A percentile compares a stretch with the other conserved stretches of the same genome.
Evolutionary conservation across 2,888 invertebrate species (phyloP).

Genomic region (Scaptodrosophila latifasciaeformis): DNA sequence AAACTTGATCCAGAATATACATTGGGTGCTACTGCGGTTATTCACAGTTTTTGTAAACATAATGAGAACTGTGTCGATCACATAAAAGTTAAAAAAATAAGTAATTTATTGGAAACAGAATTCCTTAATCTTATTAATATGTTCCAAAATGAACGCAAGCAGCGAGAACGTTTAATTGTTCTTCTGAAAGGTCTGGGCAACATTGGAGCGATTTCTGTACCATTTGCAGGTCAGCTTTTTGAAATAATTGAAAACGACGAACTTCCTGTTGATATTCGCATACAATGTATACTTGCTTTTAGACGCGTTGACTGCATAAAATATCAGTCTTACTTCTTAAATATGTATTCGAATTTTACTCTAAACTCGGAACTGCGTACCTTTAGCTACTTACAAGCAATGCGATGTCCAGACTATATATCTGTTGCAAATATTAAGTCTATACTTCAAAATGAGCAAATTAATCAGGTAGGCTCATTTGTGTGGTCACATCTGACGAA

Average conservation of each 20-base stretch:
- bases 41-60: constrained; percentile 82
- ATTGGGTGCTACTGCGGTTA: constrained; percentile 82
- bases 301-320: constrained; percentile 80
- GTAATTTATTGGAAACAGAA: constrained; percentile 77
- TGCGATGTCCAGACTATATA: constrained; percentile 89
- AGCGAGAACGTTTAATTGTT: constrained; percentile 77
- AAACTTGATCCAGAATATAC: constrained; percentile 79
- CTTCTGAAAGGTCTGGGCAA: constrained; percentile 92
- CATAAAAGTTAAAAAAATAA: constrained; percentile 76
- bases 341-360: constrained; percentile 82
- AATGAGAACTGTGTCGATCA: constrained; percentile 75
- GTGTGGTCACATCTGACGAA: constrained; percentile 96
- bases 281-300: constrained; percentile 89
- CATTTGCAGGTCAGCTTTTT: constrained; percentile 79
- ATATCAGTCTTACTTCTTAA: constrained; percentile 80
- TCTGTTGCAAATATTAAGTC: constrained; percentile 84
- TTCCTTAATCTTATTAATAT: constrained; percentile 68
- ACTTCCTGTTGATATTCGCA: constrained; percentile 81
- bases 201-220: constrained; percentile 83
- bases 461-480: constrained; percentile 95
- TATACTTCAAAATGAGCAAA: constrained; percentile 82
- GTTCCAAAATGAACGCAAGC: constrained; percentile 62
- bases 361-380: constrained; percentile 90
- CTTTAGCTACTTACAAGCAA: constrained; percentile 90
- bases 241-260: constrained; percentile 80